Evolutionary conservation across 1,140 invertebrate genomes (phyloP).

Genomic region (Lepidotrigona ventralis): DNA sequence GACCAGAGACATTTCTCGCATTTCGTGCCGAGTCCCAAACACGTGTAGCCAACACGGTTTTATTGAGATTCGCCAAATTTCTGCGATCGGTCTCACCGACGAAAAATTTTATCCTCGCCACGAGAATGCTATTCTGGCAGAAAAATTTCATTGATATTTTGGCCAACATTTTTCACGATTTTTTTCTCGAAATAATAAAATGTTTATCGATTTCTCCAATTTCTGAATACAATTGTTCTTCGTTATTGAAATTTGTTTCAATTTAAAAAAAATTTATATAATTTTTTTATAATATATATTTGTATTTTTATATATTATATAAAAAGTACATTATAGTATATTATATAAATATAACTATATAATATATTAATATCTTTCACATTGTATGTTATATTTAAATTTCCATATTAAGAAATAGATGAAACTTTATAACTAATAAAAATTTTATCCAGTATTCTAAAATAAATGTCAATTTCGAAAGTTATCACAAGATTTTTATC

Average conservation of each 20-base stretch:
- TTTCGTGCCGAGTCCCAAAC: conserved; percentile 50
- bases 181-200: not conserved
- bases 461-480: too few species aligned
- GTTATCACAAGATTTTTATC: too few species aligned
- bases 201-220: too few species aligned
- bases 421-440: too few species aligned
- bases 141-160: not conserved
- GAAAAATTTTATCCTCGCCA: conserved; percentile 44
- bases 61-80: conserved; percentile 62
- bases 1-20: conserved; percentile 60
- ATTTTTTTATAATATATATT: too few species aligned
- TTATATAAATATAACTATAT: too few species aligned
- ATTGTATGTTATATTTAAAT: too few species aligned
- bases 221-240: not conserved
- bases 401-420: too few species aligned
- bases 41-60: conserved; percentile 60
- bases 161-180: not conserved
- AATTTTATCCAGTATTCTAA: too few species aligned
- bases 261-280: not conserved
- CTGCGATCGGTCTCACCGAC: conserved; percentile 28
- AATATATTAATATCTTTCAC: too few species aligned
- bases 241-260: not conserved
- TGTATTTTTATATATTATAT: too few species aligned
- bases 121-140: not conserved
- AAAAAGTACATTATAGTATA: too few species aligned